phyloP scores from a whole-genome alignment of 2,113 vertebrate genomes.

The Struthio camelus region DNA sequence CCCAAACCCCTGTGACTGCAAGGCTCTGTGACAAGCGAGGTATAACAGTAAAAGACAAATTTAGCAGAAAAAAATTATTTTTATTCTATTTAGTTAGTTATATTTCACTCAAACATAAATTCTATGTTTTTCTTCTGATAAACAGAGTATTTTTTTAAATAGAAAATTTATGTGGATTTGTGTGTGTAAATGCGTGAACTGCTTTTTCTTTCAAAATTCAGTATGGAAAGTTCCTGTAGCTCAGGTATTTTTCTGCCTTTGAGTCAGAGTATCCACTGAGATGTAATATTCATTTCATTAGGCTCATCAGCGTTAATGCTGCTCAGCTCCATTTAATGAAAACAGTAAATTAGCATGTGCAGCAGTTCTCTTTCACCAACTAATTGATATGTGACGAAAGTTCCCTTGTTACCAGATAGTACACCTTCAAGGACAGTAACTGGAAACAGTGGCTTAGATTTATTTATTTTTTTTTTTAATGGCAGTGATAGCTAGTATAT shows the following conservation, averaged over 20 bases:
- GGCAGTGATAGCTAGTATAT: not conserved
- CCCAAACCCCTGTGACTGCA: not conserved
- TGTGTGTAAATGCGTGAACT: not conserved
- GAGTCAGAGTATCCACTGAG: conserved; percentile 22
- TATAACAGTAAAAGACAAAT: not conserved
- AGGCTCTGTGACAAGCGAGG: not conserved
- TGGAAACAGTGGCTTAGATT: not conserved
- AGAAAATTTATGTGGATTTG: not conserved
- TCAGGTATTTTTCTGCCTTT: conserved; percentile 22
- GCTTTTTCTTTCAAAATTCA: not conserved
- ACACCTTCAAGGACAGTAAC: conserved; percentile 13
- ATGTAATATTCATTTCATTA: conserved; percentile 59
- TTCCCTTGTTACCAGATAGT: not conserved
- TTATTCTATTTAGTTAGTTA: not conserved
- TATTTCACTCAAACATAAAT: not conserved
- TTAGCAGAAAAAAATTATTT: not conserved
- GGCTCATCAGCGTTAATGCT: conserved; percentile 38
- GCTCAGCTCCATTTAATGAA: conserved; percentile 49
- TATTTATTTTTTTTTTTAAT: not conserved
- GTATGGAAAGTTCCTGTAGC: conserved; percentile 26
- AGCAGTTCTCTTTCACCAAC: conserved; percentile 14
- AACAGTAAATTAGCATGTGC: conserved; percentile 43
- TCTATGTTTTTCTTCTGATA: not conserved
- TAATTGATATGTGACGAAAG: conserved; percentile 50
- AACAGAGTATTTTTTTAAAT: not conserved